Evolutionary conservation across 2,797 vertebrate genomes (phyloP).

Genomic region (Spondyliosoma cantharus): DNA sequence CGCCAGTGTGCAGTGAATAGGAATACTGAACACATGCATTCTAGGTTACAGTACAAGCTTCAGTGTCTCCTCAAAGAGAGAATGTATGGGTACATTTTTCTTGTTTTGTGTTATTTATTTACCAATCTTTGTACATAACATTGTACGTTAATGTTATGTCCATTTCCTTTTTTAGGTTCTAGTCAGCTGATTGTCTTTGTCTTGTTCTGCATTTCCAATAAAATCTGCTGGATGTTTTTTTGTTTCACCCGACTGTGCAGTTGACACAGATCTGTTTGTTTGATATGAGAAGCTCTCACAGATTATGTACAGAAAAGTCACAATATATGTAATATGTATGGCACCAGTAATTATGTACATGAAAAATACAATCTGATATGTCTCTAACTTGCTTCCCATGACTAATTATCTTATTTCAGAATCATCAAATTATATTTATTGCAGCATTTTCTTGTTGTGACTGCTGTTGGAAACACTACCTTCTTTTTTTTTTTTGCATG

Average conservation of each 20-base stretch:
- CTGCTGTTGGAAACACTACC: neutral
- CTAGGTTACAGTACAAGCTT: slow-evolving; percentile 24
- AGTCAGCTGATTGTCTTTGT: slow-evolving; percentile 62
- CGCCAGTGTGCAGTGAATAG: neutral
- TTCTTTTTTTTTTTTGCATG: neutral
- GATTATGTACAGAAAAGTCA: slow-evolving; percentile 50
- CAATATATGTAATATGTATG: slow-evolving; percentile 54
- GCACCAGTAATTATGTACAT: slow-evolving; percentile 60
- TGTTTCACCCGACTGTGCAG: slow-evolving; percentile 43
- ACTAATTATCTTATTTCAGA: slow-evolving; percentile 14
- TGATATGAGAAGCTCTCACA: slow-evolving; percentile 26
- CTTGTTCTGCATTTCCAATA: slow-evolving; percentile 73
- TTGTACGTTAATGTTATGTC: slow-evolving; percentile 58
- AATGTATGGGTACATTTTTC: slow-evolving; percentile 58
- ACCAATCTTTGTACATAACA: slow-evolving; percentile 48
- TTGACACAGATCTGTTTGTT: slow-evolving; percentile 29
- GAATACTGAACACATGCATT: slow-evolving; percentile 22
- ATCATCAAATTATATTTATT: neutral
- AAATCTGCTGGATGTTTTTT: slow-evolving; percentile 71
- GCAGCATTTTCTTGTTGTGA: neutral
- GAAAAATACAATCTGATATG: slow-evolving; percentile 57
- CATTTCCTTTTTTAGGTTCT: slow-evolving; percentile 39
- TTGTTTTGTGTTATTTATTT: slow-evolving; percentile 63
- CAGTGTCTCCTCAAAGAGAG: slow-evolving; percentile 46
- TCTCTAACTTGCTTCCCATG: slow-evolving; percentile 25